phyloP scores from a whole-genome alignment of 1,140 invertebrate species.

The Pseudomyrmex pallidus region DNA sequence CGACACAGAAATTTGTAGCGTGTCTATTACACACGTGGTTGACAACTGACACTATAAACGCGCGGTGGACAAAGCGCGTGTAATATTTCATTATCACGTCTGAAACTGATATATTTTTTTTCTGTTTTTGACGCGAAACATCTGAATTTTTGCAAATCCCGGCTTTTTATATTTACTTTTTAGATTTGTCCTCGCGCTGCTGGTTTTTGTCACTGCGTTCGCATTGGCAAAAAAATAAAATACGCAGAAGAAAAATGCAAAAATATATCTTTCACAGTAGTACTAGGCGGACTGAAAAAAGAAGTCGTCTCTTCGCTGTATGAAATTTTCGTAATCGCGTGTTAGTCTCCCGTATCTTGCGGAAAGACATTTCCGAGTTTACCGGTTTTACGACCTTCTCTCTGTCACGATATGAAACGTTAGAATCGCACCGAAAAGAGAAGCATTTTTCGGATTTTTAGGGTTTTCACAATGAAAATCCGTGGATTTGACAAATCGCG shows the following conservation, averaged over 20 bases:
- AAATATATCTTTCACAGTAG: background rate
- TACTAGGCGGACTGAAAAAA: background rate
- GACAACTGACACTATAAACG: too few relatives aligned
- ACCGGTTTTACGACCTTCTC: constrained; percentile 20
- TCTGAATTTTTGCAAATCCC: background rate
- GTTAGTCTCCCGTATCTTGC: background rate
- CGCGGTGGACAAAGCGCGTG: too few relatives aligned
- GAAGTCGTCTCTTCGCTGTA: background rate
- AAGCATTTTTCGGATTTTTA: constrained; percentile 10
- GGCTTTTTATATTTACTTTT: background rate
- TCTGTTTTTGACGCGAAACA: background rate
- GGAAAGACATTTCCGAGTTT: constrained; percentile 18
- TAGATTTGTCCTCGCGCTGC: background rate
- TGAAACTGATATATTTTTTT: background rate
- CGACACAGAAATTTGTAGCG: too few relatives aligned
- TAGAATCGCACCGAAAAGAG: background rate
- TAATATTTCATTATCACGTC: background rate
- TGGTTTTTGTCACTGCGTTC: background rate
- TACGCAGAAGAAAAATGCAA: background rate
- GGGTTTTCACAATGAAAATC: background rate
- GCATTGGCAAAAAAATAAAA: background rate
- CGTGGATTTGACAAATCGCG: constrained; percentile 19
- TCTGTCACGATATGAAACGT: constrained; percentile 7
- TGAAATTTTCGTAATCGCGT: constrained; percentile 25
- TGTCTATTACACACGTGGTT: too few relatives aligned